phyloP scores from a whole-genome alignment of 2,888 invertebrate genomes.

The Heliconius charithonia region DNA sequence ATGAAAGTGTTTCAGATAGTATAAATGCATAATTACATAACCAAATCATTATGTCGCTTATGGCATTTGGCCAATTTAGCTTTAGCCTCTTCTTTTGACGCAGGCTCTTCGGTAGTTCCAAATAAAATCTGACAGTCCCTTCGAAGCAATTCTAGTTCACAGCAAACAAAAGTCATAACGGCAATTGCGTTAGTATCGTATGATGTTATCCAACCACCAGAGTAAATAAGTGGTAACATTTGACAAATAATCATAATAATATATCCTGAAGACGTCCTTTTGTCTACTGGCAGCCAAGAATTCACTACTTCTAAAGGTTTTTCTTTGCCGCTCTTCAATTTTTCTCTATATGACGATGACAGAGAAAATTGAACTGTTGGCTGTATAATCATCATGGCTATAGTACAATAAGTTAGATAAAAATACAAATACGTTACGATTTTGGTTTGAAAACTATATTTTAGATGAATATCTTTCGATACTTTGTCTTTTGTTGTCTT shows the following conservation, averaged over 20 bases:
- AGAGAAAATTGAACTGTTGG: conserved; percentile 60
- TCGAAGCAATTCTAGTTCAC: conserved; percentile 64
- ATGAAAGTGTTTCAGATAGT: background rate
- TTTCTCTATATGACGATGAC: conserved; percentile 43
- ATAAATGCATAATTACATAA: conserved; percentile 60
- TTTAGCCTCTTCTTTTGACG: conserved; percentile 49
- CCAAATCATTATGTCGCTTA: conserved; percentile 63
- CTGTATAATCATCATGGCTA: conserved; percentile 60
- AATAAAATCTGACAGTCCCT: conserved; percentile 64
- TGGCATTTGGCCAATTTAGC: conserved; percentile 62
- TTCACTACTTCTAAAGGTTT: conserved; percentile 60
- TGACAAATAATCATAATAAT: conserved; percentile 60
- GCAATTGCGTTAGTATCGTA: conserved; percentile 70
- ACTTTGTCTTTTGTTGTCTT: conserved; percentile 52
- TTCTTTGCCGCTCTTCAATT: conserved; percentile 60
- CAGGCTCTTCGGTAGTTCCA: conserved; percentile 48
- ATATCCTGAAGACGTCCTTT: conserved; percentile 60
- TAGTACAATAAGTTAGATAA: conserved; percentile 66
- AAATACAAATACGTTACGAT: conserved; percentile 67
- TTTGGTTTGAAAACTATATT: conserved; percentile 59
- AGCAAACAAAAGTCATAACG: conserved; percentile 70
- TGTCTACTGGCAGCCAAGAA: conserved; percentile 73
- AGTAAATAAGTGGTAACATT: conserved; percentile 64
- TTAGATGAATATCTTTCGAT: conserved; percentile 55
- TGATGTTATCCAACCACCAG: conserved; percentile 71